Percentiles rank a stretch among this genome's conserved stretches.
Evolutionary conservation across 2,797 vertebrate genomes (phyloP).

Genomic region (Kryptolebias ocellatus): DNA sequence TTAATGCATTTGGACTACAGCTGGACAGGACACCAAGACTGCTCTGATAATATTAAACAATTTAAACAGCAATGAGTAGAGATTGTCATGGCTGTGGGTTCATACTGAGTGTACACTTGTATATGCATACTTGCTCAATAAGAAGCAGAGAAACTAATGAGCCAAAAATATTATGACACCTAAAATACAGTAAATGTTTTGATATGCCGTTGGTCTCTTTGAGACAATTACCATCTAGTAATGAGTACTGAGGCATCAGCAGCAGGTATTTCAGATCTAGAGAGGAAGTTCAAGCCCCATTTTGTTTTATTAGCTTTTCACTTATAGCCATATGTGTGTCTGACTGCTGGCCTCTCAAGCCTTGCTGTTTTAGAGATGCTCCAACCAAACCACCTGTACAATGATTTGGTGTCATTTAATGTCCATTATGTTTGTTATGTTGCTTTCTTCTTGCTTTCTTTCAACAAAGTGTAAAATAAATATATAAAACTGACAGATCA

Average conservation of each 20-base stretch:
- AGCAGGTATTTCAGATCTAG: not conserved
- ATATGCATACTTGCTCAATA: not conserved
- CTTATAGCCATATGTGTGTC: not conserved
- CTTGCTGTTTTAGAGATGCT: not conserved
- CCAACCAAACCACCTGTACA: not conserved
- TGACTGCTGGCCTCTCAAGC: not conserved
- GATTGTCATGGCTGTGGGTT: not conserved
- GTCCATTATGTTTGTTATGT: not conserved
- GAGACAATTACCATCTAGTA: not conserved
- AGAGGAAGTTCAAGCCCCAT: not conserved
- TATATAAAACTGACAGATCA: too few relatives aligned
- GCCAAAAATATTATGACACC: not conserved
- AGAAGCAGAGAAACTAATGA: not conserved
- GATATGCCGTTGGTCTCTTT: not conserved
- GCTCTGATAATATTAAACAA: slow-evolving; percentile 40
- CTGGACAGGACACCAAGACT: slow-evolving; percentile 50
- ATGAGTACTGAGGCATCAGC: not conserved
- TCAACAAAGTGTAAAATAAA: not conserved
- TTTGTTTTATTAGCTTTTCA: not conserved
- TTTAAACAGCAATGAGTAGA: slow-evolving; percentile 17
- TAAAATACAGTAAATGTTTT: not conserved
- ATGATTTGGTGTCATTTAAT: not conserved
- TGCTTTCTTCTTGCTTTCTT: not conserved
- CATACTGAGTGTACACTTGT: not conserved
- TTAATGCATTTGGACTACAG: slow-evolving; percentile 70